A percentile compares a stretch with the other conserved stretches of the same genome.
phyloP scores from a whole-genome alignment of 2,113 vertebrate genomes.

The Herpailurus yagouaroundi region DNA sequence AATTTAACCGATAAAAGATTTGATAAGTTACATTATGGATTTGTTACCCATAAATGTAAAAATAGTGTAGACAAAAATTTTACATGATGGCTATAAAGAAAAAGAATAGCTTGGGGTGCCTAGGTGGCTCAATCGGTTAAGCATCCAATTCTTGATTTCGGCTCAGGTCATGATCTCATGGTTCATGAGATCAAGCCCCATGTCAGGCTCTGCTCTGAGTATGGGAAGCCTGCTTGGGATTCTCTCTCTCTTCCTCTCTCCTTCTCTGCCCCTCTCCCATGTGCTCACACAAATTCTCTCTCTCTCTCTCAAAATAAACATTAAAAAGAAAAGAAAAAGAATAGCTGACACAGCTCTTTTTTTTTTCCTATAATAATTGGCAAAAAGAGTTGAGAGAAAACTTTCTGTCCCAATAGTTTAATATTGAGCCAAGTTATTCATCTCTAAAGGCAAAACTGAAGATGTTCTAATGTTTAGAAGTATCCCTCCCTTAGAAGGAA shows the following conservation, averaged over 20 bases:
- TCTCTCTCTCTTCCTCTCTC: too few species aligned
- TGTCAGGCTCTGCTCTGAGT: too few species aligned
- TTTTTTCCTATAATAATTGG: slow-evolving; percentile 18
- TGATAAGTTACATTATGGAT: not conserved
- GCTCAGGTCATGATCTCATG: too few species aligned
- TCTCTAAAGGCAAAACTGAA: slow-evolving; percentile 48
- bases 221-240: too few species aligned
- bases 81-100: not conserved
- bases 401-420: slow-evolving; percentile 6
- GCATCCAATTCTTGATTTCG: too few species aligned
- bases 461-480: not conserved
- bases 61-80: not conserved
- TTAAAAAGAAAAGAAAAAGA: not conserved
- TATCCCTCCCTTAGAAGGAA: not conserved
- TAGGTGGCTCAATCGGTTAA: too few species aligned
- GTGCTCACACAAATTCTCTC: too few species aligned
- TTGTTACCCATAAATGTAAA: slow-evolving; percentile 24
- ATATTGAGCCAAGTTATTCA: slow-evolving; percentile 56
- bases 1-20: not conserved
- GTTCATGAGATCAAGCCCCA: too few species aligned
- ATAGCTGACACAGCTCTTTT: not conserved
- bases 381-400: slow-evolving; percentile 44
- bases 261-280: too few species aligned
- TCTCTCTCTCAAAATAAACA: too few species aligned
- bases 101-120: not conserved